A percentile compares a stretch with the other conserved stretches of the same genome.
These are phyloP conservation scores for Harpalus rufipes DNA, from an alignment of 2,888 invertebrate species.

Conservation along the genomic window DNA sequence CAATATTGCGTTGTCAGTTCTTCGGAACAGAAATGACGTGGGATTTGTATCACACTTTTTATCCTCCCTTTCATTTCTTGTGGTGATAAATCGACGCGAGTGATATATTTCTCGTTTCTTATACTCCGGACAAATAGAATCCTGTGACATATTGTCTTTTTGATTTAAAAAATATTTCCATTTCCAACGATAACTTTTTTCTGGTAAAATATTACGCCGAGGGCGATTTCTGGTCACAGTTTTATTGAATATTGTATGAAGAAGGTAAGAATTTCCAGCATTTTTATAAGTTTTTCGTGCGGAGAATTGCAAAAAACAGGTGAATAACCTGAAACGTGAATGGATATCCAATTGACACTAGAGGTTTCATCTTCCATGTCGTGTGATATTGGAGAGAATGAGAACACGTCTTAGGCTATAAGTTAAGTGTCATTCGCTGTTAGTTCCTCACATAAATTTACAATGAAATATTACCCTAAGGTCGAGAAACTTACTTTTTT, in stretches of 20 bases:
- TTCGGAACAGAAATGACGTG: background rate
- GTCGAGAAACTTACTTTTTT: background rate
- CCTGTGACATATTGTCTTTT: slow-evolving; percentile 43
- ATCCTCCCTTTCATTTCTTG: slow-evolving; percentile 15
- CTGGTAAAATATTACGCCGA: background rate
- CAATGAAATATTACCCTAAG: background rate
- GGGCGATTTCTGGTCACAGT: slow-evolving; percentile 5
- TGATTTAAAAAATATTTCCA: slow-evolving; percentile 48
- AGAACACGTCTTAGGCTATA: background rate
- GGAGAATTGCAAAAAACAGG: background rate
- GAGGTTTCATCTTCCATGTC: background rate
- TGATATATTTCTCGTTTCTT: background rate
- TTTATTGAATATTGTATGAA: slow-evolving; percentile 26
- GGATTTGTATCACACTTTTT: slow-evolving; percentile 47
- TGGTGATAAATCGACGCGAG: slow-evolving; percentile 11
- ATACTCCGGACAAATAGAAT: slow-evolving; percentile 20
- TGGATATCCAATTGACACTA: background rate
- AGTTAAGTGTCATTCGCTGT: background rate
- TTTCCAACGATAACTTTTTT: slow-evolving; percentile 1
- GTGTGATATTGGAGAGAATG: background rate
- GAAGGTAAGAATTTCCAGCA: slow-evolving; percentile 4
- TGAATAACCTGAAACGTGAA: slow-evolving; percentile 14
- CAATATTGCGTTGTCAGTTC: slow-evolving; percentile 7
- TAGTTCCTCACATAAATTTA: background rate
- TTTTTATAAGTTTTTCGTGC: background rate